A percentile compares a stretch with the other conserved stretches of the same genome.
These are phyloP conservation scores for Cynaeus angustus DNA, from an alignment of 2,888 invertebrate species.

Conservation along the genomic window DNA sequence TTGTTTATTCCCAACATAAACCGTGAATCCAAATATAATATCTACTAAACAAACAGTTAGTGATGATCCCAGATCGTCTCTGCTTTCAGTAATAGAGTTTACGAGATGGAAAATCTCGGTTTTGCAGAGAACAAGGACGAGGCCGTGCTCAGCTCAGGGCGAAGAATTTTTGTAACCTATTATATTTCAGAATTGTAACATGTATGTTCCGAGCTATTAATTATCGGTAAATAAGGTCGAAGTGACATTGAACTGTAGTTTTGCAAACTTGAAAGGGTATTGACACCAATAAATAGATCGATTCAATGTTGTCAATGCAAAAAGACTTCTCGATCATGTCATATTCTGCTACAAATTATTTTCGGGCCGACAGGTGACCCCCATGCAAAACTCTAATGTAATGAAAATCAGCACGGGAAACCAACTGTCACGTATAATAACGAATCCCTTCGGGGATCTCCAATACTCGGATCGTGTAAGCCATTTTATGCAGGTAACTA, in stretches of 20 bases:
- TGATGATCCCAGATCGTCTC: slow-evolving; percentile 13
- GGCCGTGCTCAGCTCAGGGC: slow-evolving; percentile 19
- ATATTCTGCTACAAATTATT: too few species aligned
- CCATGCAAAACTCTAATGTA: slow-evolving; percentile 7
- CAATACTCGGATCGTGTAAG: slow-evolving; percentile 14
- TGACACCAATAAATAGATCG: background rate
- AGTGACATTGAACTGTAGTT: slow-evolving; percentile 41
- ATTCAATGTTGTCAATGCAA: too few species aligned
- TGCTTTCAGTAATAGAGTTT: slow-evolving; percentile 22
- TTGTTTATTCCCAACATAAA: too few species aligned
- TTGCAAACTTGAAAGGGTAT: slow-evolving; percentile 9
- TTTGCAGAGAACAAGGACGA: slow-evolving; percentile 24
- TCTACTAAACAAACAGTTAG: background rate
- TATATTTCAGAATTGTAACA: slow-evolving; percentile 19
- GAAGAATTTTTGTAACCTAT: slow-evolving; percentile 32
- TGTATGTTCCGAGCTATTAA: slow-evolving; percentile 18
- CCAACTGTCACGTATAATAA: slow-evolving; percentile 25
- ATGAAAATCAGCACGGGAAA: slow-evolving; percentile 21
- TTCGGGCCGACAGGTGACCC: background rate
- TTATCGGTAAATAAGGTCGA: slow-evolving; percentile 33
- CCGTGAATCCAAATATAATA: too few species aligned
- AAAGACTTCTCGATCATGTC: too few species aligned
- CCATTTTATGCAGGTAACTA: slow-evolving; percentile 18
- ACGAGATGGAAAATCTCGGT: slow-evolving; percentile 20
- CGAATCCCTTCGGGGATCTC: slow-evolving; percentile 14